Percentiles rank a stretch among this genome's conserved stretches.
These are phyloP conservation scores for Urocynchramus pylzowi DNA, from an alignment of 2,113 vertebrate species.

Conservation along the genomic window DNA sequence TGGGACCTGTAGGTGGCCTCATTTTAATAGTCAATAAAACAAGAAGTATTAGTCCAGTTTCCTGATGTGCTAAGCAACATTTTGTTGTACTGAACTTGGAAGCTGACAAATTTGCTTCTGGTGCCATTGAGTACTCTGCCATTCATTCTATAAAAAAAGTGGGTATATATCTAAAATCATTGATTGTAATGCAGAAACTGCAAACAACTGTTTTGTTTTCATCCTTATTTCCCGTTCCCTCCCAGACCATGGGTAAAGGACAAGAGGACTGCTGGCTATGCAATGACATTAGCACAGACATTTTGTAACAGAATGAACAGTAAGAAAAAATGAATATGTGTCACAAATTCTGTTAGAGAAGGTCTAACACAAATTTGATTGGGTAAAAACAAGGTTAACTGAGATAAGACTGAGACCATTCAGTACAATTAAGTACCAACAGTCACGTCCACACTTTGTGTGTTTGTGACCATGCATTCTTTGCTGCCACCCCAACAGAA, in stretches of 20 bases:
- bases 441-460: not conserved
- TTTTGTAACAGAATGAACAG: not conserved
- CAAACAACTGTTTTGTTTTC: not conserved
- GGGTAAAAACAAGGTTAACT: not conserved
- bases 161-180: not conserved
- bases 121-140: not conserved
- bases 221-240: not conserved
- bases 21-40: slow-evolving; percentile 45
- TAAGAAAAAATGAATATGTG: not conserved
- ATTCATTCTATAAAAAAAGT: not conserved
- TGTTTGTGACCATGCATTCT: not conserved
- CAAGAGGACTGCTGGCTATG: not conserved
- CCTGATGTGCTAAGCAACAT: not conserved
- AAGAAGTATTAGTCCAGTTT: not conserved
- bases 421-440: not conserved
- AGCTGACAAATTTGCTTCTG: not conserved
- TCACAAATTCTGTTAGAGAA: not conserved
- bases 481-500: not conserved
- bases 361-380: not conserved
- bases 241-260: not conserved
- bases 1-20: slow-evolving; percentile 32
- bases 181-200: not conserved
- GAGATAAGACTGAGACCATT: not conserved
- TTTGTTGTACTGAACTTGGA: not conserved
- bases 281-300: not conserved